Base-by-base conservation (phyloP, 2,113 vertebrate genomes). In the Petromus typicus region DNA sequence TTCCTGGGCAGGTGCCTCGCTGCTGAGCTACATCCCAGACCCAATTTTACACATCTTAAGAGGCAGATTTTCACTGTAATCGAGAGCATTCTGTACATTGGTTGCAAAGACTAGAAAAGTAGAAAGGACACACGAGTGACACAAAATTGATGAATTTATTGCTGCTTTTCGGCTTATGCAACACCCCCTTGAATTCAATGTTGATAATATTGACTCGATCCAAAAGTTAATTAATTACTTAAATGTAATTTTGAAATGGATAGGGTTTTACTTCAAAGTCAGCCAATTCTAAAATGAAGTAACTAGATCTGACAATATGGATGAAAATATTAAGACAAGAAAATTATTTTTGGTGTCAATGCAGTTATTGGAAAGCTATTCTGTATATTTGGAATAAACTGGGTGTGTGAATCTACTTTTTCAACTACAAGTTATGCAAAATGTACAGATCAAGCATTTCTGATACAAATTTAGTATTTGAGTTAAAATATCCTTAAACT, bases 381-480 rank as follows among this genome's bases (percentile, higher is more conserved):
- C 88, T 81, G 37, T 91, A 73, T 89, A 56, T 78, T 94, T 93
- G 43, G 48, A 89, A 73, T 89, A 94, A 91, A 67, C 71, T 71
- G 63, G 48, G 37, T 23, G 51, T 87, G 59, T 69, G 30, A 92
- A 67, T 87, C 66, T 93, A 75, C 57, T 45, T 75, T 92, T 95
- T 86, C 34, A 89, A 71, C 56, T 61, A n/a, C 56, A 89, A 85
- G 76, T 90, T 91, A 22, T 93, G 40, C 90, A 56, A 95, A 90
- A 87, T 87, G 71, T n/a, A 71, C 2, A 61, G 43, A 48, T 63
- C 51, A 94, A 84, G 37, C 57, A 63, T 85, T 95, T 91, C 66
- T 92, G 66, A 85, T 94, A 56, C 63, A 94, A 57, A 88, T 81
- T 92, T 92, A 85, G 30, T n/a, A 89, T 88, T 92, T 93, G 91